phyloP scores from a whole-genome alignment of 2,797 vertebrate genomes.

The Pristis pectinata region DNA sequence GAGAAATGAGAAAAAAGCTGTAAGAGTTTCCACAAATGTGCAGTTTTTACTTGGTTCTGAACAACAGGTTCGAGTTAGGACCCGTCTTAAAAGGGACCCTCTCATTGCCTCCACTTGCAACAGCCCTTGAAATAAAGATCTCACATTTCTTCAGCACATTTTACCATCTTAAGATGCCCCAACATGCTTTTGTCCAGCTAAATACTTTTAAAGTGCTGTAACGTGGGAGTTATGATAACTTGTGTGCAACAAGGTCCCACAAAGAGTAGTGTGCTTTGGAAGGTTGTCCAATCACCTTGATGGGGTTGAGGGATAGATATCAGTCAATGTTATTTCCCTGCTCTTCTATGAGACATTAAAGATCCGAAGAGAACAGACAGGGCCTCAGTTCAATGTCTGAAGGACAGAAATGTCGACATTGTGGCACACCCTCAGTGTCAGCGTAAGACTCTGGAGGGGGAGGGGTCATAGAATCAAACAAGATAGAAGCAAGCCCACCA shows the following conservation, averaged over 20 bases:
- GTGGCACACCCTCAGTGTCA: background rate
- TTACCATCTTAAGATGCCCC: background rate
- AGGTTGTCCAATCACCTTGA: no score
- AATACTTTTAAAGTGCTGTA: background rate
- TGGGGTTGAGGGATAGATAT: background rate
- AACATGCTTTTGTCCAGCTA: no score
- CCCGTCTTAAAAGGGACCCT: background rate
- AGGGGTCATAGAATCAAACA: no score
- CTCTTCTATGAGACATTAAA: background rate
- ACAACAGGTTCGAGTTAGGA: background rate
- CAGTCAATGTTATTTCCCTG: no score
- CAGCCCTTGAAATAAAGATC: background rate
- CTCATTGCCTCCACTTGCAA: background rate
- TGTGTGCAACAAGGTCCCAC: background rate
- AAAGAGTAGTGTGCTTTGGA: background rate
- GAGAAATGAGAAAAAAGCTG: background rate
- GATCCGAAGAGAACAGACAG: background rate
- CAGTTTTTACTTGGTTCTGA: background rate
- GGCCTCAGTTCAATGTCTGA: background rate
- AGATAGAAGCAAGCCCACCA: no score
- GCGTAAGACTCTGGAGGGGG: no score
- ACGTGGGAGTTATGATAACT: background rate
- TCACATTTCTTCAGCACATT: background rate
- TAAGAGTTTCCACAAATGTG: background rate
- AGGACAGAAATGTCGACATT: background rate